Evolutionary conservation across 1,140 invertebrate genomes (phyloP).

Genomic region (Drosophila subobscura): DNA sequence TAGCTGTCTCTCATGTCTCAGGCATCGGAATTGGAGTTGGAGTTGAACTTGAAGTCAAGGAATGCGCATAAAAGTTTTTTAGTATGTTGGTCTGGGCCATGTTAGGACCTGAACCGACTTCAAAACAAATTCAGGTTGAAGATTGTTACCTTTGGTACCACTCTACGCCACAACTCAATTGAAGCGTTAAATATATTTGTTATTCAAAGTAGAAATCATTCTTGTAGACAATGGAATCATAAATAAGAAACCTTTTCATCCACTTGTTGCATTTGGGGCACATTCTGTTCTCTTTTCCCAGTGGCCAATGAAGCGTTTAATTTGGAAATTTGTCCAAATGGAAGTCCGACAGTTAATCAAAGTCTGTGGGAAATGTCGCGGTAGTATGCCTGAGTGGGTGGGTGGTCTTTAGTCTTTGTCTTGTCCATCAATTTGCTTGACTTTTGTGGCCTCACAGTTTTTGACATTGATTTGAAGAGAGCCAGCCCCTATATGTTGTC

Average conservation of each 20-base stretch:
- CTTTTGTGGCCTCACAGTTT: constrained; percentile 28
- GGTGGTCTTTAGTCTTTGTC: constrained; percentile 36
- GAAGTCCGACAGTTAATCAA: constrained; percentile 52
- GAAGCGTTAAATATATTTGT: constrained; percentile 49
- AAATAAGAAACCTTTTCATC: constrained; percentile 31
- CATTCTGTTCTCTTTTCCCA: constrained; percentile 35
- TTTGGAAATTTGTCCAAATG: constrained; percentile 64
- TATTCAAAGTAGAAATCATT: constrained; percentile 32
- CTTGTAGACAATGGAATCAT: constrained; percentile 47
- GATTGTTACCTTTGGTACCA: constrained; percentile 10
- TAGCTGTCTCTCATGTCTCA: constrained; percentile 15
- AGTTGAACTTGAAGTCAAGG: constrained; percentile 53
- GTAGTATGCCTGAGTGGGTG: constrained; percentile 30
- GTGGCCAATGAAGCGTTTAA: constrained; percentile 69
- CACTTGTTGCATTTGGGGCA: constrained; percentile 25
- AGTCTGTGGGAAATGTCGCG: constrained; percentile 26
- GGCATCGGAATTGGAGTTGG: constrained; percentile 18
- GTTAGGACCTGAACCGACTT: constrained; percentile 19
- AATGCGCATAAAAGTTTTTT: constrained; percentile 79
- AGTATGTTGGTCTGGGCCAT: constrained; percentile 58
- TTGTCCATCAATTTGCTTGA: constrained; percentile 58
- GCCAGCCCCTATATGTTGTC: constrained; percentile 21
- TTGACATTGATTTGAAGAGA: constrained; percentile 50
- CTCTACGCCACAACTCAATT: constrained; percentile 43
- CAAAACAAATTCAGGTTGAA: constrained; percentile 10